Conservation (phyloP, 2,113 vertebrate genomes). For the Strigops habroptila region DNA sequence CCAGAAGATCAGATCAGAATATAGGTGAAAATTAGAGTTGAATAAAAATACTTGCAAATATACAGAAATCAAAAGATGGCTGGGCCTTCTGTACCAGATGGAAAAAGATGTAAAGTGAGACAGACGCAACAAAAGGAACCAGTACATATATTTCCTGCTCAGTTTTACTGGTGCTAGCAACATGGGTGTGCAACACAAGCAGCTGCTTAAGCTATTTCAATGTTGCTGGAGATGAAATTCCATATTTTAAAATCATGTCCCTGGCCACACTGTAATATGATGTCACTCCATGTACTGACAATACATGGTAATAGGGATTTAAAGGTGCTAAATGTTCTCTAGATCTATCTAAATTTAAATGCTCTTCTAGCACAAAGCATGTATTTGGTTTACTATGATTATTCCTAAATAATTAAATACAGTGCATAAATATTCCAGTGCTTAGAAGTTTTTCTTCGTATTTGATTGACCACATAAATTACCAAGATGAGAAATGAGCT, state of each 20-base stretch:
- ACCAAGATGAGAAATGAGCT: background rate
- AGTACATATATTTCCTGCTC: background rate
- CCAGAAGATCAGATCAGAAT: background rate
- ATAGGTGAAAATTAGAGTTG: background rate
- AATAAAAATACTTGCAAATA: background rate
- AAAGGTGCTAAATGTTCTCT: background rate
- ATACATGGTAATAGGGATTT: background rate
- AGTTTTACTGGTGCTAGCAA: background rate
- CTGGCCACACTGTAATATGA: background rate
- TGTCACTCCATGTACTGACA: background rate
- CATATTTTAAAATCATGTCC: background rate
- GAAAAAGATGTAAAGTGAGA: background rate
- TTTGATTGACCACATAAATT: background rate
- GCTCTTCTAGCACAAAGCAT: background rate
- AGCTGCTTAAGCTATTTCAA: slow-evolving; percentile 9
- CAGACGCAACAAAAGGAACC: background rate
- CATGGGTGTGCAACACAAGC: background rate
- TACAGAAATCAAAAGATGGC: background rate
- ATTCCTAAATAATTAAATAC: background rate
- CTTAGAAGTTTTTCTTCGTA: background rate
- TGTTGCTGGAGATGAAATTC: background rate
- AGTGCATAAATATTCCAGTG: background rate
- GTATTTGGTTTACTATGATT: background rate
- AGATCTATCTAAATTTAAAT: background rate
- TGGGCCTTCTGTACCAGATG: background rate